phyloP scores from a whole-genome alignment of 2,797 vertebrate genomes.

The Smutsia temminckii region DNA sequence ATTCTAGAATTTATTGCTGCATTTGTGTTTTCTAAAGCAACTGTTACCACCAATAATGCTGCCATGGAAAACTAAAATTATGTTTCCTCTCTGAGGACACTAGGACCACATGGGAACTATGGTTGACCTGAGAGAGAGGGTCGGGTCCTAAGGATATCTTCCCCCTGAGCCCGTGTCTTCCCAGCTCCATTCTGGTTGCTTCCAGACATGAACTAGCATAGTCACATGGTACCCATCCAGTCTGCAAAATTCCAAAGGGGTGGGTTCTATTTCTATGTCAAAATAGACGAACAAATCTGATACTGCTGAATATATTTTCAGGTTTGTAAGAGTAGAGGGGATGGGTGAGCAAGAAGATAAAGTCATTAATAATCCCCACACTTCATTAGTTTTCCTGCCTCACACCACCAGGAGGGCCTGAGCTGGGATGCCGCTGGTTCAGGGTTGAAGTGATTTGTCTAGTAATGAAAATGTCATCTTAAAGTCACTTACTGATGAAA shows the following conservation, averaged over 20 bases:
- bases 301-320: conserved; percentile 67
- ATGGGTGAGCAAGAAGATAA: conserved; percentile 61
- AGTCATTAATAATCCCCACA: conserved; percentile 70
- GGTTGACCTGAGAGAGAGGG: background rate
- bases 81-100: background rate
- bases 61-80: background rate
- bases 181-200: background rate
- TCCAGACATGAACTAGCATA: background rate
- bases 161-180: background rate
- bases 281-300: conserved; percentile 71
- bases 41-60: background rate
- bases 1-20: background rate
- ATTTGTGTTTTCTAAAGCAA: conserved; percentile 8
- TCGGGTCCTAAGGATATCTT: background rate
- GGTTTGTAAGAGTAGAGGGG: conserved; percentile 56
- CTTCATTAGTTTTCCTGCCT: conserved; percentile 75
- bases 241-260: conserved; percentile 72
- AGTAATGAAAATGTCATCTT: conserved; percentile 81
- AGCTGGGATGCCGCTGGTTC: conserved; percentile 70
- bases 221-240: conserved; percentile 52
- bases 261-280: conserved; percentile 71
- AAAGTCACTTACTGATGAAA: conserved; percentile 82
- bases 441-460: conserved; percentile 71
- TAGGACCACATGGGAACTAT: background rate
- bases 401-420: conserved; percentile 47